Evolutionary conservation across 2,113 vertebrate genomes (phyloP).

Genomic region (Callorhinus ursinus): DNA sequence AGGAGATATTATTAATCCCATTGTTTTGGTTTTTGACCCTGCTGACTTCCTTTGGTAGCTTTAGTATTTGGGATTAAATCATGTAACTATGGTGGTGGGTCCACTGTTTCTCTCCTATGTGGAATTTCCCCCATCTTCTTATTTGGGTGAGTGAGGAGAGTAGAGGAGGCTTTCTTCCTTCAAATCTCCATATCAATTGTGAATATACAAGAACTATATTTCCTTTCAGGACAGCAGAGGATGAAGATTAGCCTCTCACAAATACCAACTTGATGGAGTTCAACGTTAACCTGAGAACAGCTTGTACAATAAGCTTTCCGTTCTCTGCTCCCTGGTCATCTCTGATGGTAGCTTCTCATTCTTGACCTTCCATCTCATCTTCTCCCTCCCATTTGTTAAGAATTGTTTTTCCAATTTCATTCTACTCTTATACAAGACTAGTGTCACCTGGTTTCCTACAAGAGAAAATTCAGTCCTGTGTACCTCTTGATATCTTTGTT

Average conservation of each 20-base stretch:
- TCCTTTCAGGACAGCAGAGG: not conserved
- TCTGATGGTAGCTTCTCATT: not conserved
- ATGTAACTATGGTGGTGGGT: not conserved
- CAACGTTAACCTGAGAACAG: not conserved
- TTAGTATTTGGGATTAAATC: not conserved
- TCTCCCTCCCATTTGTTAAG: not conserved
- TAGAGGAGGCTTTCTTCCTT: not conserved
- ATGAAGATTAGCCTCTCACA: not conserved
- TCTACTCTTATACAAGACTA: not conserved
- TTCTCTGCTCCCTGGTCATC: not conserved
- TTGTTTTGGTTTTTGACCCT: not conserved
- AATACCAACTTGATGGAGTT: not conserved
- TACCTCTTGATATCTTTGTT: not conserved
- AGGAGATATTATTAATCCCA: not conserved
- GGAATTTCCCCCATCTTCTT: not conserved
- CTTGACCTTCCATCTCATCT: not conserved
- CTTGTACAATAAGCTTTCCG: not conserved
- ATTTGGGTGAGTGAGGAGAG: not conserved
- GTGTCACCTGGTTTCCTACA: not conserved
- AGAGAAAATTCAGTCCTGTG: not conserved
- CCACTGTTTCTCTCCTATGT: not conserved
- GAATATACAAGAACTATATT: not conserved
- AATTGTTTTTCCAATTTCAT: not conserved
- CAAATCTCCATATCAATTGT: not conserved
- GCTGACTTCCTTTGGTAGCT: not conserved